A percentile compares a stretch with the other conserved stretches of the same genome.
Conservation (phyloP, 2,797 vertebrate species). For the Chiroxiphia lanceolata region DNA sequence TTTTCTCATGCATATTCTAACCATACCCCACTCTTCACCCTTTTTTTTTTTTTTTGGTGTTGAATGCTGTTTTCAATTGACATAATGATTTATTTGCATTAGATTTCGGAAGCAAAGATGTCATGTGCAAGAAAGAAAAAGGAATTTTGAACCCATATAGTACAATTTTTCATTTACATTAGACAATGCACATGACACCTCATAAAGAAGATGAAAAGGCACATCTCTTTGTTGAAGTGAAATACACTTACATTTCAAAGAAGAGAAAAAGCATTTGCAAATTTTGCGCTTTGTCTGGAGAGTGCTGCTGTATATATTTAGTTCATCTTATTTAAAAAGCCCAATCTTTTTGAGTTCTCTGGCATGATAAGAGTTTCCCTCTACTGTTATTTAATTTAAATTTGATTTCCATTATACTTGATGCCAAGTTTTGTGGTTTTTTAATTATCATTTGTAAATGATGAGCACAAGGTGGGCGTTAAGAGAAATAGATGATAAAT, state of each 20-base stretch:
- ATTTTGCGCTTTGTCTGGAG: background rate
- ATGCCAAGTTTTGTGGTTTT: background rate
- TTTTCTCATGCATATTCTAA: background rate
- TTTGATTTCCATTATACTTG: background rate
- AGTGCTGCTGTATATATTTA: background rate
- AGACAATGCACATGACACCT: background rate
- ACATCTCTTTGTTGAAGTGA: background rate
- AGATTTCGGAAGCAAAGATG: background rate
- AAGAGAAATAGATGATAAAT: background rate
- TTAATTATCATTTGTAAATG: background rate
- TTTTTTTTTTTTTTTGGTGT: background rate
- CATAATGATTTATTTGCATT: background rate
- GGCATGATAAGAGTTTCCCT: background rate
- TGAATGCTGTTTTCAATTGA: background rate
- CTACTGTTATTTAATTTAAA: background rate
- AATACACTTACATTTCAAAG: slow-evolving; percentile 16
- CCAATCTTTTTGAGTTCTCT: background rate
- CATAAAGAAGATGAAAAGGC: slow-evolving; percentile 24
- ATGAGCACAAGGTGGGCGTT: background rate
- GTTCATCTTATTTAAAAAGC: background rate
- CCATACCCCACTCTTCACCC: fast-evolving
- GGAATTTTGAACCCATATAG: background rate
- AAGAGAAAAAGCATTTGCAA: slow-evolving; percentile 47
- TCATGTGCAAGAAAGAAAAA: background rate
- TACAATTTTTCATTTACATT: slow-evolving; percentile 4